phyloP scores from a whole-genome alignment of 2,797 vertebrate genomes.

The Passerculus sandwichensis region DNA sequence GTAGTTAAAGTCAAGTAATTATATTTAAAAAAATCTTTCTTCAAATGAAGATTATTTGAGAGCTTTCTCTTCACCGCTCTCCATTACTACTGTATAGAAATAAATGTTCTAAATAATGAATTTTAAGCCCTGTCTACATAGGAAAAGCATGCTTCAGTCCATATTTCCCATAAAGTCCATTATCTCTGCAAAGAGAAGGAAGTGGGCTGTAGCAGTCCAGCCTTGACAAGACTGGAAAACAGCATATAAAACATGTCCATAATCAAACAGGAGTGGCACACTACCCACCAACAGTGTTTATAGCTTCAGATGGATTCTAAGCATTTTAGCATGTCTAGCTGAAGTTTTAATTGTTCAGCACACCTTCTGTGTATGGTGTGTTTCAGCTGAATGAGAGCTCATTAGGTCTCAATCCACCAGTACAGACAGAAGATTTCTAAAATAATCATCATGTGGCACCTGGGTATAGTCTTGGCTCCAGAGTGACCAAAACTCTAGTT shows the following conservation, averaged over 20 bases:
- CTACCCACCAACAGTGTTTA: neutral
- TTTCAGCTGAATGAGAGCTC: neutral
- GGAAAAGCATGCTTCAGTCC: neutral
- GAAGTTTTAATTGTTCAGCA: neutral
- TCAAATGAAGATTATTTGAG: neutral
- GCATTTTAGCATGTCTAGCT: neutral
- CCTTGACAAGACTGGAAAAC: neutral
- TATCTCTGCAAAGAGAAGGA: neutral
- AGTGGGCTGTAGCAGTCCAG: neutral
- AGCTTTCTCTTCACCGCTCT: neutral
- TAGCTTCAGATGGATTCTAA: neutral
- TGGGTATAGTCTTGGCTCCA: neutral
- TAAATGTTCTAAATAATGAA: neutral
- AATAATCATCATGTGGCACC: neutral
- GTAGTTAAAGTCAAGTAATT: neutral
- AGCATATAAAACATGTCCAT: neutral
- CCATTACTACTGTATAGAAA: neutral
- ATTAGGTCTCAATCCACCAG: neutral
- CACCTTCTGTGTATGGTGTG: neutral
- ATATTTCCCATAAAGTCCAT: neutral
- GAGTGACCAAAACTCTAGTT: neutral
- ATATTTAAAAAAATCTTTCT: neutral
- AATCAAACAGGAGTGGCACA: neutral
- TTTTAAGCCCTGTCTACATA: neutral
- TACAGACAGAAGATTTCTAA: neutral